Conservation (phyloP, 2,797 vertebrate genomes). For the Cyprinella venusta region DNA sequence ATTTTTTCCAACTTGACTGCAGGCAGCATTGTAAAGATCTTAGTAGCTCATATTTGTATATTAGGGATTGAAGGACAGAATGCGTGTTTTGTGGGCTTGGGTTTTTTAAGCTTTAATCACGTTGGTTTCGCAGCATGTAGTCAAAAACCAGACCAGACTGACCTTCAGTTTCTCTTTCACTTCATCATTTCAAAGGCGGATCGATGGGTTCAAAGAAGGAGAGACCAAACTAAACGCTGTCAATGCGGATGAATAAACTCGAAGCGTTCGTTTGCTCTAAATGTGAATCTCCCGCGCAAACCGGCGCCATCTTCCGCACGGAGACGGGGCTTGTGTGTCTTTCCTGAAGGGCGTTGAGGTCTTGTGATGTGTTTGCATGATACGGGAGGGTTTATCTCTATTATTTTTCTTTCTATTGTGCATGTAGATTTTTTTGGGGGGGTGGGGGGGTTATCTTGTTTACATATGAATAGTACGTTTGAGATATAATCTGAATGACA, state of each 20-base stretch:
- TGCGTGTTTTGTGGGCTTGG: not conserved
- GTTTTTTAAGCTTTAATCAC: constrained; percentile 19
- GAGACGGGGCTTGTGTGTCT: constrained; percentile 80
- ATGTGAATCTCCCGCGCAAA: constrained; percentile 65
- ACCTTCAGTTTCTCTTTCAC: constrained; percentile 5
- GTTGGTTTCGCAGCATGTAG: not conserved
- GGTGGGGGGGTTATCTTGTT: constrained; percentile 86
- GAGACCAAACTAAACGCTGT: constrained; percentile 5
- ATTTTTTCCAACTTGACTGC: constrained; percentile 62
- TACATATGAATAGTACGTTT: constrained; percentile 92
- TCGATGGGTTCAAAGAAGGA: constrained; percentile 6
- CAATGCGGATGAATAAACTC: not conserved
- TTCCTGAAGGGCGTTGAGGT: constrained; percentile 75
- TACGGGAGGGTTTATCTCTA: constrained; percentile 67
- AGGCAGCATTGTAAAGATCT: constrained; percentile 72
- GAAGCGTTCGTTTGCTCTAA: constrained; percentile 2
- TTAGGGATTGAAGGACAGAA: constrained; percentile 56
- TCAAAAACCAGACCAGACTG: constrained; percentile 21
- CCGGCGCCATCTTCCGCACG: constrained; percentile 86
- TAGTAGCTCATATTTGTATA: constrained; percentile 72
- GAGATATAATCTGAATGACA: constrained; percentile 70
- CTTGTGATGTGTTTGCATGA: constrained; percentile 91
- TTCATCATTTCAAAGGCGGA: constrained; percentile 5
- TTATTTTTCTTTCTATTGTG: constrained; percentile 71
- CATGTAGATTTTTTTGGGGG: constrained; percentile 81